A percentile compares a stretch with the other conserved stretches of the same genome.
Evolutionary conservation across 2,888 invertebrate genomes (phyloP).

Genomic region (Noctua pronuba): DNA sequence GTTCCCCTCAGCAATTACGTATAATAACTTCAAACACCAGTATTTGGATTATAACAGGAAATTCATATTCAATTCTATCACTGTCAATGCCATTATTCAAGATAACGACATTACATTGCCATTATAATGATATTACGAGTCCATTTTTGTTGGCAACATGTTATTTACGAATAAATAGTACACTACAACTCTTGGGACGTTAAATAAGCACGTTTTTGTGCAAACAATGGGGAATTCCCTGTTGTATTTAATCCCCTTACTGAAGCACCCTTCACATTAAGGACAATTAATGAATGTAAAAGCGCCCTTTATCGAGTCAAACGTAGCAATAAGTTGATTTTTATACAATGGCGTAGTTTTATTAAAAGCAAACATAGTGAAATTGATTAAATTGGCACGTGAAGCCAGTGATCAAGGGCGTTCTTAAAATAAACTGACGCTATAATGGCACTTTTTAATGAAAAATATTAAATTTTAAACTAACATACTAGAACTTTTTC

Average conservation of each 20-base stretch:
- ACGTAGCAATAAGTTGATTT: conserved; percentile 86
- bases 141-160: conserved; percentile 63
- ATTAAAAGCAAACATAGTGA: conserved; percentile 81
- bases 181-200: conserved; percentile 78
- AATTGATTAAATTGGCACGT: conserved; percentile 68
- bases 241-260: conserved; percentile 79
- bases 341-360: conserved; percentile 80
- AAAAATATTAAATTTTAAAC: not conserved
- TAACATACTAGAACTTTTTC: not conserved
- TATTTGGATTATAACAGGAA: conserved; percentile 40
- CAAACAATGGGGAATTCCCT: conserved; percentile 84
- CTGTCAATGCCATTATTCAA: conserved; percentile 53
- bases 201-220: conserved; percentile 85
- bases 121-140: conserved; percentile 62
- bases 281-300: conserved; percentile 88
- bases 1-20: conserved; percentile 28
- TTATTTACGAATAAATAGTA: conserved; percentile 67
- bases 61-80: conserved; percentile 55
- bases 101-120: conserved; percentile 60
- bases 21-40: conserved; percentile 33
- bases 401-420: conserved; percentile 42
- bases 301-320: conserved; percentile 85
- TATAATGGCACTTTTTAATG: not conserved
- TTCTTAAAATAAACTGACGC: not conserved
- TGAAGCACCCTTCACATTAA: conserved; percentile 82